Base-by-base conservation (phyloP, 2,888 invertebrate species). In the Parnassius apollo region DNA sequence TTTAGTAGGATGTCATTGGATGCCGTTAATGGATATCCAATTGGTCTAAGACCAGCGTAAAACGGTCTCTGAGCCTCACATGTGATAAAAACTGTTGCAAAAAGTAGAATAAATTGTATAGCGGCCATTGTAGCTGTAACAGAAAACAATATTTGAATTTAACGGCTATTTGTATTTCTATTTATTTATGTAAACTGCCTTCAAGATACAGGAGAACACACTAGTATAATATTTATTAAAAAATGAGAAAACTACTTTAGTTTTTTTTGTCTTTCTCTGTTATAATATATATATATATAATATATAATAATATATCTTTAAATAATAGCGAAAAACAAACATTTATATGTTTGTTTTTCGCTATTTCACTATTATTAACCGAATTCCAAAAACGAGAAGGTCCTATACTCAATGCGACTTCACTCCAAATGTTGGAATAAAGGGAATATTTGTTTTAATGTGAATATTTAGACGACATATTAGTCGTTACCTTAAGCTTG, bases 21-120 rank as follows among this genome's bases (percentile, higher is more conserved):
- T 59, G 92, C 92, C 48, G 93, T 82, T 55, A 88, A 90, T 62
- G 94, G 95, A 67, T 93, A 93, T n/a, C 94, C 94, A 22, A 93
- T 93, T 0, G 93, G 89, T 9, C 87, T 81, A 1, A 82, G 73
- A 9, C 94, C 94, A 4, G 95, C 95, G 75, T 94, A 96, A 56
- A 93, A 93, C 0, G 95, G 94, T 35, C 95, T 90, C 78, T 95
- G 95, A 1, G 92, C 92, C 56, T 22, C 65, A 59, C 52, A 53
- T 8, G 66, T 2, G 9, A 65, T 61, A 9, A 66, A 59, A 9
- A 69, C 8, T 9, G 67, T n/a, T 8, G 63, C 45, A 35, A 69
- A 12, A 9, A 66, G 12, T 25, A 49, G 12, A 9, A 62, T 11
- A 9, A 62, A 9, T 42, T 54, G 54, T 22, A 58, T 49, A 44